Base-by-base conservation (phyloP, 2,113 vertebrate genomes). In the Reinhardtius hippoglossoides region DNA sequence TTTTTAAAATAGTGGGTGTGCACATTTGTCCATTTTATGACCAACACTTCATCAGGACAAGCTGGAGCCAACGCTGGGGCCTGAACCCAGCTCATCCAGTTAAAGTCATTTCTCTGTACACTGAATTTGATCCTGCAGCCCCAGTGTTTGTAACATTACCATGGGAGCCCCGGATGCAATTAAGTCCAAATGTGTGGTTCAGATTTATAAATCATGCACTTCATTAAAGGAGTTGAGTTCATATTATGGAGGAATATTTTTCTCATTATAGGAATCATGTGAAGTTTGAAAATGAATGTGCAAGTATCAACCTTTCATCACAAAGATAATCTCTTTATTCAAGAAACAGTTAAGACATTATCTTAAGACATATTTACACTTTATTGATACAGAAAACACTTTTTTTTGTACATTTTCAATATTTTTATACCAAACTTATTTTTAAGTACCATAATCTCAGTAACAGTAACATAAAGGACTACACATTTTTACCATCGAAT, bases 311-410 rank as follows among this genome's bases (percentile, higher is more conserved):
- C 3, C 18, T 50, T 50, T 50, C 16, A 21, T 10, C 23, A 18
- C 16, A 21, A 54, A 24, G 37, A 21, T 4, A 27, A 15, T 55
- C 55, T 21, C 26, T 40, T 20, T 0, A 70, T 16, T 50, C 3
- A 50, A 54, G 5, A 61, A 69, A 61, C 23, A 62, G 12, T 37
- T n/a, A 1, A 59, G 2, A 59, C 65, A 61, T 3, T 58, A 31
- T 31, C 31, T 31, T 31, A 5, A 31, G 31, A 31, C 6, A 5
- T 48, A 84, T 89, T 87, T 71, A 88, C 88, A 88, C 59, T 91
- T 92, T 91, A 89, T 89, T 85, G 67, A 75, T 66, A 82, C 78
- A 87, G 35, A 71, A 85, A 23, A 84, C 50, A 63, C 65, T 76
- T 9, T 76, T 9, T 74, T 82, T 86, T 70, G 27, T 67, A 78